Base-by-base conservation (phyloP, 2,888 invertebrate species). In the Onthophagus sagittarius region DNA sequence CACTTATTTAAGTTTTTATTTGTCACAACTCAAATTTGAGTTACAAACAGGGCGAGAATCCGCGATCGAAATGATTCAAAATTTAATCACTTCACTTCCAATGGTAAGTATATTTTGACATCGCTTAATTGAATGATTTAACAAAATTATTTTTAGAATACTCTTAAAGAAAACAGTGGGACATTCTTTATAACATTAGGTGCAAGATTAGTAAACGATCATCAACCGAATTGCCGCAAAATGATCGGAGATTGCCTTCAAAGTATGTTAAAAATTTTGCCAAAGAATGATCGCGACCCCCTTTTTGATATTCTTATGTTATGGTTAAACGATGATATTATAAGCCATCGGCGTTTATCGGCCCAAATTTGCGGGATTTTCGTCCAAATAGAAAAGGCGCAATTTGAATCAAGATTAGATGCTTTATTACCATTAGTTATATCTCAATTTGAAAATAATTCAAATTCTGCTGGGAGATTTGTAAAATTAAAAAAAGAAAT, bases 21-120 rank as follows among this genome's bases (percentile, higher is more conserved):
- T 94, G 33, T 89, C 91, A 0, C 97, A 98, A 82, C 84, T 98
- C 67, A 91, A 91, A 77, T 98, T 94, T 80, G 93, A 94, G 77
- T 82, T 93, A 77, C 92, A 94, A 77, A 90, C 90, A 67, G 99
- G 98, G 0, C 87, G 98, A 15, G 89, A 93, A 73, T 96, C 97
- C 0, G 95, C 95, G 0, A 87, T 98, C 2, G 93, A 94, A 83
- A 95, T 97, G 89, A 85, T 99, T 63, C 90, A 91, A 63, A 89
- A 90, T 77, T 89, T 98, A 72, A 90, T 97, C 72, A 90, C 89
- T 73, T 90, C 91, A 73, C 92, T 97, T 79, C 93, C 94, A 1
- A 84, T 89, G 85, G 94, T 94, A 85, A 86, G 89, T 87, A 62
- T 32, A 23, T 69, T 23, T 53, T 65, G 65, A 13, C 33, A 11